Evolutionary conservation across 1,140 invertebrate genomes (phyloP).

Genomic region (Sycophaga agraensis): DNA sequence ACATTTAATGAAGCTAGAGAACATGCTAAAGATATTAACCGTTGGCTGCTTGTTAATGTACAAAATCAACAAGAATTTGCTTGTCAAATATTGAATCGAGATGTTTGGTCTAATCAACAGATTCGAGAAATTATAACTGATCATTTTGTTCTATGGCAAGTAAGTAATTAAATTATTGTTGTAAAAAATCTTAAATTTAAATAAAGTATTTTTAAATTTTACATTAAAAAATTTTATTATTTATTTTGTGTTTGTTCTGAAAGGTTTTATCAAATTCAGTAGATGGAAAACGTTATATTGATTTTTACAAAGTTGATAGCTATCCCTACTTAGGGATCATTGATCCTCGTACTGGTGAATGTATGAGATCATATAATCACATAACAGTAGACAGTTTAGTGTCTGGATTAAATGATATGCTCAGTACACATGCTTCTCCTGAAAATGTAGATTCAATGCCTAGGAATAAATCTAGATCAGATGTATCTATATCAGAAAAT

Average conservation of each 20-base stretch:
- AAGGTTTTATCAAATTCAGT: conserved; percentile 69
- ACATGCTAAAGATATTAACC: conserved; percentile 62
- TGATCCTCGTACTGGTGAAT: conserved; percentile 77
- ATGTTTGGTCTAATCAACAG: conserved; percentile 72
- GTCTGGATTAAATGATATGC: conserved; percentile 52
- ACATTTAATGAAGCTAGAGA: conserved; percentile 68
- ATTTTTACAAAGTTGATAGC: conserved; percentile 70
- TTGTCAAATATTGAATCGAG: conserved; percentile 74
- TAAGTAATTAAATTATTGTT: conserved; percentile 40
- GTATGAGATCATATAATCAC: conserved; percentile 60
- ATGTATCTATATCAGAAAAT: conserved; percentile 4
- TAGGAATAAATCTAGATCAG: conserved; percentile 1
- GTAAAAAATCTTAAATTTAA: not conserved
- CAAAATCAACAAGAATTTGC: conserved; percentile 76
- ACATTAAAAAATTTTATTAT: not conserved
- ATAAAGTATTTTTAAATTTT: not conserved
- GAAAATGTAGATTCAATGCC: conserved; percentile 44
- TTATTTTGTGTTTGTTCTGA: conserved; percentile 26
- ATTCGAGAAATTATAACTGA: conserved; percentile 69
- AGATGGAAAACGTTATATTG: conserved; percentile 69
- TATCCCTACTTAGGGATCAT: conserved; percentile 75
- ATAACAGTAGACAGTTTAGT: conserved; percentile 54
- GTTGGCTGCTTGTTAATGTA: conserved; percentile 78
- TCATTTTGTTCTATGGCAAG: conserved; percentile 82
- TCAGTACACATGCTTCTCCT: conserved; percentile 53